Evolutionary conservation across 2,888 invertebrate genomes (phyloP).

Genomic region (Hirtodrosophila histrioides): DNA sequence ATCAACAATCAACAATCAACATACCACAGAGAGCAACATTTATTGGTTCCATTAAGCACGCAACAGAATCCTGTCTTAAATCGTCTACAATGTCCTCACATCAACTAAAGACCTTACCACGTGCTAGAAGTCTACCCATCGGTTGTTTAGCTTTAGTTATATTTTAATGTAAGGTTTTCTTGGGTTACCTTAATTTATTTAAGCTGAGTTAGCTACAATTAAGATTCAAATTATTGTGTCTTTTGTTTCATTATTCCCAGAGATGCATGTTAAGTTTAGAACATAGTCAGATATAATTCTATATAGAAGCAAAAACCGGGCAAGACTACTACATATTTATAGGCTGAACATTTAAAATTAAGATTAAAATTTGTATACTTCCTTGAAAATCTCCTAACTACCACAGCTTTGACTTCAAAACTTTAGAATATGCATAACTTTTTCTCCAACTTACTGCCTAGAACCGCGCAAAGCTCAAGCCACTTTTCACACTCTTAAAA

Average conservation of each 20-base stretch:
- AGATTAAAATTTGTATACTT: no score
- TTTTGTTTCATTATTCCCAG: constrained; percentile 1
- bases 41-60: no score
- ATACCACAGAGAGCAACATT: constrained; percentile 11
- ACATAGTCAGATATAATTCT: no score
- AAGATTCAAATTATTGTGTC: background rate
- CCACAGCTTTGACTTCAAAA: constrained; percentile 2
- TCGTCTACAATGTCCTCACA: constrained; percentile 10
- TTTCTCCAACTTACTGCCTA: background rate
- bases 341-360: no score
- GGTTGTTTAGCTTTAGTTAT: constrained; percentile 58
- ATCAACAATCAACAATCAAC: constrained; percentile 52
- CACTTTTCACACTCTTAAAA: background rate
- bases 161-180: background rate
- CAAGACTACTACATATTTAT: no score
- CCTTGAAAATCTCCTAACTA: background rate
- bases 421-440: no score
- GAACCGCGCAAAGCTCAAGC: background rate
- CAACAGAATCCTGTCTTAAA: no score
- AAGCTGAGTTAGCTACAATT: background rate
- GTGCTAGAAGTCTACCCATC: constrained; percentile 30
- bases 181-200: constrained; percentile 24
- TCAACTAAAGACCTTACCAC: constrained; percentile 10
- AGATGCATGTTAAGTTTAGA: no score
- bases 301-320: no score